Evolutionary conservation across 2,888 invertebrate species (phyloP).

Genomic region (Sturmia bella): DNA sequence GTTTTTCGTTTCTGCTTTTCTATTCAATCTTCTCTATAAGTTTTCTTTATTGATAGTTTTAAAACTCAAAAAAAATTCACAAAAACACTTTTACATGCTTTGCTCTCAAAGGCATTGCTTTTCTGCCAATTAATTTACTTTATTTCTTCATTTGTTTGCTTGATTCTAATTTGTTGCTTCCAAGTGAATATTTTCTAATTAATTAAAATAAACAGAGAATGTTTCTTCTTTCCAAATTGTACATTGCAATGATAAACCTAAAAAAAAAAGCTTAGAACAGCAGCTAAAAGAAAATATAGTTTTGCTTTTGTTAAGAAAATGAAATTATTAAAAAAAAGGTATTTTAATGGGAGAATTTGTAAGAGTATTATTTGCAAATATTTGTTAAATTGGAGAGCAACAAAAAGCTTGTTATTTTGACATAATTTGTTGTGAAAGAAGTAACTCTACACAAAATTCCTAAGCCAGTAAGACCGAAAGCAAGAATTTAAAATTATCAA

Average conservation of each 20-base stretch:
- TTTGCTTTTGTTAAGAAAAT: background rate
- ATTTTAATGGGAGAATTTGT: background rate
- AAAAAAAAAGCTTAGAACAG: background rate
- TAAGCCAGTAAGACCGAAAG: too few species aligned
- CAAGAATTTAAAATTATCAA: too few species aligned
- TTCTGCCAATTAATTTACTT: constrained; percentile 16
- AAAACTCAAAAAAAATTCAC: background rate
- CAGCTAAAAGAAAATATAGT: background rate
- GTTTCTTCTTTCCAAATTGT: constrained; percentile 9
- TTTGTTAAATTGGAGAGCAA: too few species aligned
- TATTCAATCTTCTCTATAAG: too few species aligned
- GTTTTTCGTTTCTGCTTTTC: too few species aligned
- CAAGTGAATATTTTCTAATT: constrained; percentile 27
- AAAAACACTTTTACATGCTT: background rate
- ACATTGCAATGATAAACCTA: background rate
- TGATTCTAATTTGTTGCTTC: background rate
- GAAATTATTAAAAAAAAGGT: background rate
- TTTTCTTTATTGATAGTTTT: background rate
- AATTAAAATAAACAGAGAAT: constrained; percentile 42
- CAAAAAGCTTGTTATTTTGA: too few species aligned
- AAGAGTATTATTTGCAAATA: too few species aligned
- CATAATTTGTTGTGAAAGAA: too few species aligned
- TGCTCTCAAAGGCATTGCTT: background rate
- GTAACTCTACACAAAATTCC: too few species aligned
- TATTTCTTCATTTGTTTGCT: constrained; percentile 10